phyloP scores from a whole-genome alignment of 2,797 vertebrate species.

The Knipowitschia caucasica region DNA sequence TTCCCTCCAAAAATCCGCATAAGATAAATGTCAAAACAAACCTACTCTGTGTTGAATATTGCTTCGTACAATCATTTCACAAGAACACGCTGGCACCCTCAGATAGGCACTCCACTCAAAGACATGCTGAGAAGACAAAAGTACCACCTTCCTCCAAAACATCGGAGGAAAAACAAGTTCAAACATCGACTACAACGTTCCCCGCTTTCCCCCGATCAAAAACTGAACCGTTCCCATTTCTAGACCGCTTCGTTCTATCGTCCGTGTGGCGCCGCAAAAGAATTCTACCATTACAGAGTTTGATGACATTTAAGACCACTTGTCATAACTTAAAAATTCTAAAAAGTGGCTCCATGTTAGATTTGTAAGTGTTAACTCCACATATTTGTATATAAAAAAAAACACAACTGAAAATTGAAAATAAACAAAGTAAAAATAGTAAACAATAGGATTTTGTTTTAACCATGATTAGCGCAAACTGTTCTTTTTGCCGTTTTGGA shows the following conservation, averaged over 20 bases:
- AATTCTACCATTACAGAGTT: background rate
- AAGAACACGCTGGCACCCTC: slow-evolving; percentile 36
- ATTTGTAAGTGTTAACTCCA: background rate
- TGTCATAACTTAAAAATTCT: background rate
- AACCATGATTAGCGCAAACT: too few species aligned
- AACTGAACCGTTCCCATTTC: background rate
- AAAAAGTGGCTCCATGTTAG: background rate
- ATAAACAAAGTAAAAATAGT: background rate
- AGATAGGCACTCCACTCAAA: slow-evolving; percentile 23
- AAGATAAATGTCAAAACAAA: slow-evolving; percentile 24
- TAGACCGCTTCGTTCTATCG: background rate
- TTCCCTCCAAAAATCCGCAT: slow-evolving; percentile 10
- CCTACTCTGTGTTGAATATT: slow-evolving; percentile 45
- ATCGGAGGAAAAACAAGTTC: background rate
- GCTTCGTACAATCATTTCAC: slow-evolving; percentile 44
- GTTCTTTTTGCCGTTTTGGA: too few species aligned
- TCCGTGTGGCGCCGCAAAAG: background rate
- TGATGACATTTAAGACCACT: background rate
- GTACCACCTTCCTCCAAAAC: slow-evolving; percentile 11
- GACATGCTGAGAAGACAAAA: slow-evolving; percentile 18
- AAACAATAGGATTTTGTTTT: background rate
- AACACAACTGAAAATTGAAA: background rate
- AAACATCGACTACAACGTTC: slow-evolving; percentile 2
- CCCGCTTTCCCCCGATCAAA: background rate
- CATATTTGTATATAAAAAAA: too few species aligned